phyloP scores from a whole-genome alignment of 92 coral and sea anemone genomes.

The Palythoa grandis region DNA sequence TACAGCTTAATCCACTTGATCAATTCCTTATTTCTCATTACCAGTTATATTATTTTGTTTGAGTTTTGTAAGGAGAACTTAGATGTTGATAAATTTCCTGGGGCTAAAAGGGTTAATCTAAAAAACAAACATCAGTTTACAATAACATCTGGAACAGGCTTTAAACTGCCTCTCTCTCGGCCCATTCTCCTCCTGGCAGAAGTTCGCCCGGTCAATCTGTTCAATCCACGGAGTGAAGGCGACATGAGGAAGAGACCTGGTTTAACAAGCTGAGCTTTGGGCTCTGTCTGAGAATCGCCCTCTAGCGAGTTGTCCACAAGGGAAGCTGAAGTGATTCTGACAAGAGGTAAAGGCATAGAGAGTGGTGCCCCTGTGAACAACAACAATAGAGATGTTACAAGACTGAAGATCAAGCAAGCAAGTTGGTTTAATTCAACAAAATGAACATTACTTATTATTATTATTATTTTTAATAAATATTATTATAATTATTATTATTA shows the following conservation, averaged over 20 bases:
- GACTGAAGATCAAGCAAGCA: background rate
- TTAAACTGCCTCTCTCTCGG: conserved; percentile 44
- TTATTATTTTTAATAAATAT: too few species aligned
- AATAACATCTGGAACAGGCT: conserved; percentile 80
- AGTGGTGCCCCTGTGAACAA: conserved; percentile 86
- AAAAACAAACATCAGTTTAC: conserved; percentile 62
- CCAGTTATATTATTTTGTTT: too few species aligned
- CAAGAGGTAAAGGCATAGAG: conserved; percentile 93
- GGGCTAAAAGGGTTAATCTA: background rate
- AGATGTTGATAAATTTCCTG: too few species aligned
- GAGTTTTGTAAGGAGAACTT: too few species aligned
- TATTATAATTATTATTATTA: too few species aligned
- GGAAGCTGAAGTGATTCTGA: conserved; percentile 88
- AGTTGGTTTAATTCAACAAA: too few species aligned
- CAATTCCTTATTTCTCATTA: too few species aligned
- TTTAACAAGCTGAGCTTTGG: conserved; percentile 39
- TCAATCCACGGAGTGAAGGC: conserved; percentile 56
- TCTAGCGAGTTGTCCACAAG: conserved; percentile 58
- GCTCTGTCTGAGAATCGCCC: conserved; percentile 68
- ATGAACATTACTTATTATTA: too few species aligned
- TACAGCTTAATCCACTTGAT: too few species aligned
- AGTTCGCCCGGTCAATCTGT: conserved; percentile 52
- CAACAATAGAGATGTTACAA: background rate
- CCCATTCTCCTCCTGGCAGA: conserved; percentile 54
- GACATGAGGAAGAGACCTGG: conserved; percentile 39